phyloP scores from a whole-genome alignment of 2,797 vertebrate genomes.

The Xyrichtys novacula region DNA sequence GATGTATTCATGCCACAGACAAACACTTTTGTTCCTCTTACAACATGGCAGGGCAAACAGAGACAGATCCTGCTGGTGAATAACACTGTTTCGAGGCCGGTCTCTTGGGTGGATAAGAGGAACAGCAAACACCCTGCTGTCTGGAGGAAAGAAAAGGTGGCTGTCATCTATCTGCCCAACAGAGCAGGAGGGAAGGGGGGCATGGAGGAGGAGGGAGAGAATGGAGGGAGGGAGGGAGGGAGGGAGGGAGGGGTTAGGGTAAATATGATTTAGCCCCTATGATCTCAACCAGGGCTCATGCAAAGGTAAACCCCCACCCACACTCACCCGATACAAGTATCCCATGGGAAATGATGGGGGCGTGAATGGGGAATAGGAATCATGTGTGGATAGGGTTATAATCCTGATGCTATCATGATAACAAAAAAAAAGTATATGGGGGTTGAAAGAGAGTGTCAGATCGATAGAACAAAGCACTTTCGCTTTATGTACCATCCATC shows the following conservation, averaged over 20 bases:
- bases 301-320: constrained; percentile 62
- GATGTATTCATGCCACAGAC: constrained; percentile 53
- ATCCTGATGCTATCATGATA: constrained; percentile 63
- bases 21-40: constrained; percentile 64
- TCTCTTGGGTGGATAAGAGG: constrained; percentile 74
- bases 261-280: constrained; percentile 77
- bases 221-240: constrained; percentile 31
- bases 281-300: constrained; percentile 65
- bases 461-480: constrained; percentile 73
- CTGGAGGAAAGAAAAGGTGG: constrained; percentile 69
- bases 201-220: constrained; percentile 9
- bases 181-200: constrained; percentile 36
- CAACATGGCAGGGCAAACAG: constrained; percentile 63
- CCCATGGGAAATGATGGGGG: constrained; percentile 53
- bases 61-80: constrained; percentile 62
- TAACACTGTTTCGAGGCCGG: constrained; percentile 61
- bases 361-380: constrained; percentile 51
- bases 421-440: constrained; percentile 21
- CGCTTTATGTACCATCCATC: constrained; percentile 52
- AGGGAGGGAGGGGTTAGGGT: constrained; percentile 41
- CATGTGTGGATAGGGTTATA: constrained; percentile 64
- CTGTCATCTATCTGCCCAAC: constrained; percentile 72
- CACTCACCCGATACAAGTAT: constrained; percentile 51
- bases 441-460: constrained; percentile 57
- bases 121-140: constrained; percentile 78